Evolutionary conservation across 2,888 invertebrate species (phyloP).

Genomic region (Acleris holmiana): DNA sequence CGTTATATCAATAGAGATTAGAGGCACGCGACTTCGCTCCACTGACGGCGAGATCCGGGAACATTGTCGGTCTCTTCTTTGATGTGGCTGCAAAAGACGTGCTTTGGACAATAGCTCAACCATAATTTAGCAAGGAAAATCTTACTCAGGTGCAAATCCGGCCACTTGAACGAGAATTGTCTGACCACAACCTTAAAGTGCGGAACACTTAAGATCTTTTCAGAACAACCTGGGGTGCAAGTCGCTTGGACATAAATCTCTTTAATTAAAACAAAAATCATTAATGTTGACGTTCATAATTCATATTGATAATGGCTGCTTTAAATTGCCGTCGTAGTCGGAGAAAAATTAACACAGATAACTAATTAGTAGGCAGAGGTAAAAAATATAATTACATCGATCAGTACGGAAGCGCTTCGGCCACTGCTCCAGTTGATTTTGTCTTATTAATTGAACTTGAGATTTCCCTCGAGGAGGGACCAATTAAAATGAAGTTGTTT

Average conservation of each 20-base stretch:
- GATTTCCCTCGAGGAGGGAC: constrained; percentile 58
- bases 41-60: constrained; percentile 57
- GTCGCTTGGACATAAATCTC: constrained; percentile 7
- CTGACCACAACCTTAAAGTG: constrained; percentile 53
- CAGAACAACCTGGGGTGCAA: not conserved
- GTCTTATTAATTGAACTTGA: constrained; percentile 70
- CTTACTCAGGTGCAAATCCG: constrained; percentile 70
- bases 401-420: constrained; percentile 56
- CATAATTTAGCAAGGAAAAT: constrained; percentile 61
- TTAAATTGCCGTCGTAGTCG: constrained; percentile 12
- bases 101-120: constrained; percentile 60
- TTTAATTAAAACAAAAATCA: constrained; percentile 10
- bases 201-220: constrained; percentile 9
- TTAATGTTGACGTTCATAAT: constrained; percentile 7
- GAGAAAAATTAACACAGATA: constrained; percentile 38
- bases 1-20: constrained; percentile 83
- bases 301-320: constrained; percentile 14
- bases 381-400: constrained; percentile 61
- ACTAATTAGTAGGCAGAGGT: constrained; percentile 51
- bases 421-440: constrained; percentile 63
- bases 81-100: constrained; percentile 79
- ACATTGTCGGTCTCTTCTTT: constrained; percentile 69
- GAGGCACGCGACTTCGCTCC: constrained; percentile 76
- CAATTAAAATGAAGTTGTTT: constrained; percentile 69
- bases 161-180: constrained; percentile 48